phyloP scores from a whole-genome alignment of 2,888 invertebrate genomes.

The Melanargia galathea region DNA sequence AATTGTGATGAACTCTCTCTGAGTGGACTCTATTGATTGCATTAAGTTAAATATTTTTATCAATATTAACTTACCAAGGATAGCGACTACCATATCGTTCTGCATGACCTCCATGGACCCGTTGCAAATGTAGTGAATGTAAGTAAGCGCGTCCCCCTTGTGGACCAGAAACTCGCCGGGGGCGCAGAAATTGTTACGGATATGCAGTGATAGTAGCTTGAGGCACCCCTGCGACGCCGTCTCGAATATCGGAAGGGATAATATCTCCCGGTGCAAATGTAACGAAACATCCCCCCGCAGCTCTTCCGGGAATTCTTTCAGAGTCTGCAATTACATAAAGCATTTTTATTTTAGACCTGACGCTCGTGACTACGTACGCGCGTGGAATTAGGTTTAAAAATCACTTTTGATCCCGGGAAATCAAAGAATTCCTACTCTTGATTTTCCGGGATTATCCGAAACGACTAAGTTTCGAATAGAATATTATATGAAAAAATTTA shows the following conservation, averaged over 20 bases:
- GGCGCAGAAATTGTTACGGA: conserved; percentile 96
- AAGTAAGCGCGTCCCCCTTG: conserved; percentile 95
- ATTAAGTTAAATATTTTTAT: background rate
- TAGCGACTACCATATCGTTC: conserved; percentile 97
- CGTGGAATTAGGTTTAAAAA: too few species aligned
- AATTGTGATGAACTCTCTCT: too few species aligned
- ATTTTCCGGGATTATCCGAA: too few species aligned
- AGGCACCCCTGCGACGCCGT: conserved; percentile 96
- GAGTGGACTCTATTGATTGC: too few species aligned
- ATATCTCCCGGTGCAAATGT: conserved; percentile 96
- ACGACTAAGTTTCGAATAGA: too few species aligned
- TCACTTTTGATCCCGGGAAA: too few species aligned
- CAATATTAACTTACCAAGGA: conserved; percentile 89
- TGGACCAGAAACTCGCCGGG: conserved; percentile 97
- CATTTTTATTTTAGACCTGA: too few species aligned
- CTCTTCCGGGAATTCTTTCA: conserved; percentile 98
- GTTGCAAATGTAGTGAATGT: conserved; percentile 97
- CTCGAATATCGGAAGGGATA: conserved; percentile 97
- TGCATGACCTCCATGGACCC: conserved; percentile 99
- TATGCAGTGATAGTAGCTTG: conserved; percentile 95
- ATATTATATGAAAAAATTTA: too few species aligned
- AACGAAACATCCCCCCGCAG: conserved; percentile 96
- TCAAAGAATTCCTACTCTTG: too few species aligned
- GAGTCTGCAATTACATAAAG: conserved; percentile 84
- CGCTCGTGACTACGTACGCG: too few species aligned